A percentile compares a stretch with the other conserved stretches of the same genome.
Evolutionary conservation across 2,797 vertebrate genomes (phyloP).

Genomic region (Lophotriccus pileatus): DNA sequence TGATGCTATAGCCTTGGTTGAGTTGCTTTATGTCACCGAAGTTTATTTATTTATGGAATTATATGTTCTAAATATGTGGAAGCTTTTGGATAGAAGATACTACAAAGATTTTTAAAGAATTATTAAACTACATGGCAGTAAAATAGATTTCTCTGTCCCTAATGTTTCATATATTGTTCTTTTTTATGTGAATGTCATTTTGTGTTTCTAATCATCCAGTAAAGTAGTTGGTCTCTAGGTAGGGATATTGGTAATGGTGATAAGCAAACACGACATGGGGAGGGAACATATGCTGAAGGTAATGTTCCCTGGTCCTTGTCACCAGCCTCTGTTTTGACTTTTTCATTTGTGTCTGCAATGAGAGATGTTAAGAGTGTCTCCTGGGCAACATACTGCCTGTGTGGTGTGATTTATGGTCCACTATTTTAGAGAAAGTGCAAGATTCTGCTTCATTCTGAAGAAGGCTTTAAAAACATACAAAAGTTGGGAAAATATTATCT

Average conservation of each 20-base stretch:
- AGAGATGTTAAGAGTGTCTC: not conserved
- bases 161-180: not conserved
- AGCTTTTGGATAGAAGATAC: not conserved
- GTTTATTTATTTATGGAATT: not conserved
- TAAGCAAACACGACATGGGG: not conserved
- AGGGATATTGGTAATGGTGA: not conserved
- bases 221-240: not conserved
- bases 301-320: constrained; percentile 4
- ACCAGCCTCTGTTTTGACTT: not conserved
- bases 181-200: not conserved
- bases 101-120: not conserved
- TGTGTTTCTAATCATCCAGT: constrained; percentile 2
- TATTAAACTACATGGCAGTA: not conserved
- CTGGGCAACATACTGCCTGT: not conserved
- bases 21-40: not conserved
- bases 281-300: not conserved
- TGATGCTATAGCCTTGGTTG: not conserved
- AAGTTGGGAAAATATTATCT: constrained; percentile 52
- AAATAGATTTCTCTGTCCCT: not conserved
- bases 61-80: not conserved
- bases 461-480: constrained; percentile 15
- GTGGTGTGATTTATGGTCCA: constrained; percentile 32
- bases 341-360: constrained; percentile 8
- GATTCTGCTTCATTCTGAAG: not conserved
- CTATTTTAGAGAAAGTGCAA: not conserved